Evolutionary conservation across 2,888 invertebrate genomes (phyloP).

Genomic region (Yponomeuta sedellus): DNA sequence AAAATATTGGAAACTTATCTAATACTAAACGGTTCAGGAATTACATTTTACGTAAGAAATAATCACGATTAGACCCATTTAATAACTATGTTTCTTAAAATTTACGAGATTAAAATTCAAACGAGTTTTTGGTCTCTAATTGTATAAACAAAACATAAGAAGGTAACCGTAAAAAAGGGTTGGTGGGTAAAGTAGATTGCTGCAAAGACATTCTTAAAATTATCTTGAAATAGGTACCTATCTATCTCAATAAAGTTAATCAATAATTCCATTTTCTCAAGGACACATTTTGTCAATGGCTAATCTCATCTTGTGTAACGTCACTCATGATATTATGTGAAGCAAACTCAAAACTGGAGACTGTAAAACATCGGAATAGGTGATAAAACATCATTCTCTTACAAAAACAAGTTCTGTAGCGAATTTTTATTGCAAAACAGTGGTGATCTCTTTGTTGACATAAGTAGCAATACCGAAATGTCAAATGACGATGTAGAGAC

Average conservation of each 20-base stretch:
- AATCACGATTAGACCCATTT: too few relatives aligned
- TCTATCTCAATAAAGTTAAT: not conserved
- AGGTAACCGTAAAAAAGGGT: too few relatives aligned
- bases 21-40: too few relatives aligned
- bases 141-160: too few relatives aligned
- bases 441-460: slow-evolving; percentile 44
- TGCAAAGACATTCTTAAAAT: not conserved
- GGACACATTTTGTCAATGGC: slow-evolving; percentile 20
- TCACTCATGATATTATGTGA: not conserved
- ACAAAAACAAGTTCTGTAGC: not conserved
- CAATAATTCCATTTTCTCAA: slow-evolving; percentile 17
- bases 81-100: too few relatives aligned
- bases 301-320: not conserved
- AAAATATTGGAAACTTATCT: too few relatives aligned
- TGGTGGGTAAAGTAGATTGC: too few relatives aligned
- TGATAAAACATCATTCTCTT: not conserved
- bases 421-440: slow-evolving; percentile 7
- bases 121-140: too few relatives aligned
- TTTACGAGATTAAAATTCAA: too few relatives aligned
- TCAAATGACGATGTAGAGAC: slow-evolving; percentile 45
- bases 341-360: not conserved
- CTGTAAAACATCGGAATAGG: not conserved
- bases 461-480: slow-evolving; percentile 45
- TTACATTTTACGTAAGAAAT: too few relatives aligned
- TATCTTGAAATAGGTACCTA: not conserved